These are phyloP conservation scores for Thereva unica DNA, from an alignment of 2,888 invertebrate genomes.

Conservation along the genomic window DNA sequence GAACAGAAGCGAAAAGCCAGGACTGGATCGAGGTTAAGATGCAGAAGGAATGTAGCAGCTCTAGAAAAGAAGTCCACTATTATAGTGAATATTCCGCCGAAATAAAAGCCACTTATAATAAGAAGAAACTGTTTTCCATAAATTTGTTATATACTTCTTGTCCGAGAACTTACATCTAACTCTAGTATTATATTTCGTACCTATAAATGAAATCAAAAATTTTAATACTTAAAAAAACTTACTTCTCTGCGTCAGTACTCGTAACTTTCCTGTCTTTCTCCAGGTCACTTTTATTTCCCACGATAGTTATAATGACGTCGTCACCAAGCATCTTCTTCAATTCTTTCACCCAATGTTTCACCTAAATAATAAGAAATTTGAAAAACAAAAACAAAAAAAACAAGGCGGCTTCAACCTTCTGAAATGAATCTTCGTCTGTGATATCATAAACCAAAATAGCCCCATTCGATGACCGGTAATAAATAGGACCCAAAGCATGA, in stretches of 20 bases:
- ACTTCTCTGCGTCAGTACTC: constrained; percentile 85
- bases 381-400: constrained; percentile 17
- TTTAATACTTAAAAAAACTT: constrained; percentile 52
- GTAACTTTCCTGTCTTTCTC: constrained; percentile 87
- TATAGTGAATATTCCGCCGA: no score
- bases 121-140: no score
- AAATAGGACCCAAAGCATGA: constrained; percentile 97
- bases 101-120: no score
- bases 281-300: constrained; percentile 96
- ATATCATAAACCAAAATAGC: constrained; percentile 98
- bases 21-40: no score
- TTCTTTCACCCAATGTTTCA: constrained; percentile 98
- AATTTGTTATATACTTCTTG: no score
- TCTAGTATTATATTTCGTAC: constrained; percentile 8
- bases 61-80: no score
- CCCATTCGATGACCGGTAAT: constrained; percentile 96
- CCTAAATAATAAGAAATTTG: constrained; percentile 61
- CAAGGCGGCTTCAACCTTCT: constrained; percentile 66
- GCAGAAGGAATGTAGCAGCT: no score
- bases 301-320: constrained; percentile 88
- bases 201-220: background rate
- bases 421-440: constrained; percentile 94
- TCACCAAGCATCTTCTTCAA: constrained; percentile 93
- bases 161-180: background rate
- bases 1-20: no score